Conservation (phyloP, 2,888 invertebrate species). For the Eurytoma californica region DNA sequence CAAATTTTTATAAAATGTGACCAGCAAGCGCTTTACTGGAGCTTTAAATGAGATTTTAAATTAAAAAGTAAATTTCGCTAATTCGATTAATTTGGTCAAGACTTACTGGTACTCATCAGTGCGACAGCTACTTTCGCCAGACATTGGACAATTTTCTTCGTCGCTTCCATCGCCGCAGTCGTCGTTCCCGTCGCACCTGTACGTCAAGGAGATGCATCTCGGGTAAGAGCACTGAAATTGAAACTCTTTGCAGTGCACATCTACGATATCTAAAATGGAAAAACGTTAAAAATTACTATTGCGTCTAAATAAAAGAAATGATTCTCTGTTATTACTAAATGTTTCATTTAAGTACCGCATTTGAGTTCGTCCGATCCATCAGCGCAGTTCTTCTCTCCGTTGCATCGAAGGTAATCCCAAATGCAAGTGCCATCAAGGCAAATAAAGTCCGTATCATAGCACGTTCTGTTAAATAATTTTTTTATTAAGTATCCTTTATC, state of each 20-base stretch:
- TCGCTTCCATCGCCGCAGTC: conserved; percentile 93
- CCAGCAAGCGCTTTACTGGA: too few relatives aligned
- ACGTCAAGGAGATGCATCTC: conserved; percentile 85
- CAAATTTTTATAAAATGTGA: too few relatives aligned
- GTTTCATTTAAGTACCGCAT: conserved; percentile 76
- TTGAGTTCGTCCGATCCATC: conserved; percentile 87
- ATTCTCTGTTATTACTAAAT: not conserved
- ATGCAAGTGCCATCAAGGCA: conserved; percentile 88
- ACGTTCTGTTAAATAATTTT: conserved; percentile 73
- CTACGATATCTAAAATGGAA: conserved; percentile 62
- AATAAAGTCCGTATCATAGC: conserved; percentile 84
- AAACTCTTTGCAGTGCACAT: conserved; percentile 80
- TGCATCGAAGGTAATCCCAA: conserved; percentile 85
- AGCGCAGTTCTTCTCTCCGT: conserved; percentile 88
- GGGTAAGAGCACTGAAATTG: conserved; percentile 85
- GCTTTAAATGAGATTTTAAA: too few relatives aligned
- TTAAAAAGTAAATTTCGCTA: too few relatives aligned
- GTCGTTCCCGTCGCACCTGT: conserved; percentile 89
- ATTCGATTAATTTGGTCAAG: not conserved
- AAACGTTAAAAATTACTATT: conserved; percentile 19
- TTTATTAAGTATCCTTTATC: not conserved
- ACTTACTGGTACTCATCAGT: conserved; percentile 83
- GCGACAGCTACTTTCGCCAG: conserved; percentile 80
- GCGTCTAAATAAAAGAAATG: not conserved
- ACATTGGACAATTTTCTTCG: conserved; percentile 85